Conservation (phyloP, 2,888 invertebrate genomes). For the Seira musarum region DNA sequence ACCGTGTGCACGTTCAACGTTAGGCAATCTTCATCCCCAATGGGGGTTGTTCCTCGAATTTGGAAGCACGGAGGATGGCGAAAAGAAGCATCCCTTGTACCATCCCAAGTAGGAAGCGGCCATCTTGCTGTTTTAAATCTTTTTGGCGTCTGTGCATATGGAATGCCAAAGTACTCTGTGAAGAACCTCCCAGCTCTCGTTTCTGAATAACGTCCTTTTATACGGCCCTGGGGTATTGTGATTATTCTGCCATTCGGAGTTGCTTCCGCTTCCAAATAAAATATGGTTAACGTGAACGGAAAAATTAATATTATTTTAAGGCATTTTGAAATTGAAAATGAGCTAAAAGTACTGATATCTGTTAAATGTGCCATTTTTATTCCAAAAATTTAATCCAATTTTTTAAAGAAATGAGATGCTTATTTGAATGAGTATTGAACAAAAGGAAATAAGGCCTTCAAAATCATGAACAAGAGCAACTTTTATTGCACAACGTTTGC, state of each 20-base stretch:
- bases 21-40: conserved; percentile 42
- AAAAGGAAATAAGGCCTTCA: no score
- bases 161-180: conserved; percentile 54
- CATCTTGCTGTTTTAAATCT: conserved; percentile 51
- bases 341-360: no score
- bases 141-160: conserved; percentile 48
- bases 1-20: conserved; percentile 41
- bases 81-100: conserved; percentile 11
- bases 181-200: conserved; percentile 45
- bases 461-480: no score
- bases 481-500: no score
- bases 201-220: conserved; percentile 45
- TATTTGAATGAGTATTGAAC: no score
- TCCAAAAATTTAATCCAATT: no score
- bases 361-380: no score
- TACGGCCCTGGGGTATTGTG: conserved; percentile 30
- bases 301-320: no score
- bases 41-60: conserved; percentile 1
- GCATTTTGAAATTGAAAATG: no score
- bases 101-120: conserved; percentile 47
- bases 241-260: conserved; percentile 36
- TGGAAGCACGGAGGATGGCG: conserved; percentile 29
- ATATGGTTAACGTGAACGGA: no score
- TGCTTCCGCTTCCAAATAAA: not conserved
- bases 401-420: no score